A percentile compares a stretch with the other conserved stretches of the same genome.
phyloP scores from a whole-genome alignment of 2,888 invertebrate species.

The Digitonthophagus gazella region DNA sequence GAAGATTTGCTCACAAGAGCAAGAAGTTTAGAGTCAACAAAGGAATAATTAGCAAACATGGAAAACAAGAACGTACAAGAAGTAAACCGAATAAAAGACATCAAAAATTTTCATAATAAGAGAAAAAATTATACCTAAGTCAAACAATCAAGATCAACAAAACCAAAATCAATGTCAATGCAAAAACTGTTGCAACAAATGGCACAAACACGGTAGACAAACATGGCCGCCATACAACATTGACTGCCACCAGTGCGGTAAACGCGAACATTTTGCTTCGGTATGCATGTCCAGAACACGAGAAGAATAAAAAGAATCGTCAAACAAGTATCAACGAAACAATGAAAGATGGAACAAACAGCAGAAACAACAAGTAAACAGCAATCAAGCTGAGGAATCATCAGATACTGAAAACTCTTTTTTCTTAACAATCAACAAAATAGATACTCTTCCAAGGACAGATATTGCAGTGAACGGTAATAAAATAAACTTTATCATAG shows the following conservation, averaged over 20 bases:
- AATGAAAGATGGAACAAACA: background rate
- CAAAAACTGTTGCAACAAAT: conserved; percentile 26
- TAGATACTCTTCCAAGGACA: background rate
- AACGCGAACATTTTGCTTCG: conserved; percentile 26
- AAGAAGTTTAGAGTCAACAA: background rate
- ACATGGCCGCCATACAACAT: conserved; percentile 27
- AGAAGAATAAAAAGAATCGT: background rate
- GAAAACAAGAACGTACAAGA: background rate
- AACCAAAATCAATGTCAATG: conserved; percentile 11
- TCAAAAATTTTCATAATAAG: background rate
- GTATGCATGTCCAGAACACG: conserved; percentile 19
- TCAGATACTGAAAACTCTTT: background rate
- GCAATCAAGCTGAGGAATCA: background rate
- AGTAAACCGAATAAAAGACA: background rate
- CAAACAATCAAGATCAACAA: background rate
- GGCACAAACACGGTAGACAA: conserved; percentile 25
- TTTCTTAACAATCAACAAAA: background rate
- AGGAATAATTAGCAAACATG: background rate
- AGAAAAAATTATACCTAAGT: background rate
- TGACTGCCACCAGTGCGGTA: conserved; percentile 21
- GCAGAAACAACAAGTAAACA: background rate
- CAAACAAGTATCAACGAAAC: background rate
- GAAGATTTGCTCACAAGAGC: background rate
- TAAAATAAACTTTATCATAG: conserved; percentile 3
- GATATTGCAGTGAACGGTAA: background rate